Percentiles rank a stretch among this genome's conserved stretches.
phyloP scores from a whole-genome alignment of 2,113 vertebrate genomes.

The Capreolus pygargus region DNA sequence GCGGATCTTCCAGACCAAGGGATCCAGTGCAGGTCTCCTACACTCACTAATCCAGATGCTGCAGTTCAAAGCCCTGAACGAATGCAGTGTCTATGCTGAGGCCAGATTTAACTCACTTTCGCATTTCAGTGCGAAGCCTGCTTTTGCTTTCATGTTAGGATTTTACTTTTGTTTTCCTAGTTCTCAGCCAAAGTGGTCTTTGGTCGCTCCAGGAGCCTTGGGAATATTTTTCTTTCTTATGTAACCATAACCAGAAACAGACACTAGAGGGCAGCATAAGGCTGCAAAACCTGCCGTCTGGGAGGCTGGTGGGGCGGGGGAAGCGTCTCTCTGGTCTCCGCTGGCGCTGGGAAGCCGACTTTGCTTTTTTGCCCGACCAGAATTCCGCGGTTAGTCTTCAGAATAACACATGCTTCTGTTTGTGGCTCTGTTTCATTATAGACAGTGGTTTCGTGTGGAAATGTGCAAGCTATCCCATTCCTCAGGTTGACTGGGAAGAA shows the following conservation, averaged over 20 bases:
- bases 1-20: not conserved
- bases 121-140: not conserved
- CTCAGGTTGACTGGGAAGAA: not conserved
- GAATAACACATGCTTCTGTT: slow-evolving; percentile 8
- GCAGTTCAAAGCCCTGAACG: not conserved
- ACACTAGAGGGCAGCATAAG: slow-evolving; percentile 82
- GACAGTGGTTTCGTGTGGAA: not conserved
- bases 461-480: not conserved
- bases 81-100: not conserved
- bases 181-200: not conserved
- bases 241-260: not conserved
- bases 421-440: slow-evolving; percentile 46
- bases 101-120: not conserved
- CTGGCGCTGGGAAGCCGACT: not conserved
- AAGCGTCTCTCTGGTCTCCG: not conserved
- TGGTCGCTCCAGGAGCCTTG: not conserved
- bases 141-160: not conserved
- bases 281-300: slow-evolving; percentile 37
- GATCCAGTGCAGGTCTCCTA: not conserved
- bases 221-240: accelerated
- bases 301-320: accelerated
- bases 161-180: not conserved
- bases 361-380: slow-evolving; percentile 60
- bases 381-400: not conserved
- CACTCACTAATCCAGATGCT: not conserved